Evolutionary conservation across 2,888 invertebrate species (phyloP).

Genomic region (Cordilura impudica): DNA sequence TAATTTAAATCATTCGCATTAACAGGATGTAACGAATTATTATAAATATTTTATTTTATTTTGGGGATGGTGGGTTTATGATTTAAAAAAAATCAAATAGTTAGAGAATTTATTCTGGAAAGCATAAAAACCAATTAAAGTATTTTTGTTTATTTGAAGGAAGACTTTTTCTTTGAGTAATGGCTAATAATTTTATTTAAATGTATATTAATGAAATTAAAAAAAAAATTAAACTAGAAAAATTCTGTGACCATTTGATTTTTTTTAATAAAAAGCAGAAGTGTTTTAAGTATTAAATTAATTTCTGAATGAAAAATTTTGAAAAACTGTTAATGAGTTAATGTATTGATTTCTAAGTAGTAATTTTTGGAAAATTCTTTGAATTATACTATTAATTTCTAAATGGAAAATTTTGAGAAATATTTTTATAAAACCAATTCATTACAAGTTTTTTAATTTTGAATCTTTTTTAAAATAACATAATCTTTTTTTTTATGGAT

Average conservation of each 20-base stretch:
- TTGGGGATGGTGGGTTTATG: background rate
- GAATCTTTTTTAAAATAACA: no score
- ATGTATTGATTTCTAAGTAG: no score
- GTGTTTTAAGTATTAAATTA: background rate
- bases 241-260: slow-evolving; percentile 41
- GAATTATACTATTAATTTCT: background rate
- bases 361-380: background rate
- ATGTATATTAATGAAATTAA: background rate
- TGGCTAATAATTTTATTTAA: no score
- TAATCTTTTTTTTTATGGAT: no score
- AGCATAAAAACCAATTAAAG: slow-evolving; percentile 24
- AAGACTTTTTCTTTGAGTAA: slow-evolving; percentile 34
- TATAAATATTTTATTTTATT: no score
- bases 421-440: background rate
- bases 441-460: no score
- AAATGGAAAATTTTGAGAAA: no score
- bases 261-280: slow-evolving; percentile 1
- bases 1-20: no score
- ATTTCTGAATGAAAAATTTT: background rate
- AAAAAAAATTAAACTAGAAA: background rate
- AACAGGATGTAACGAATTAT: no score
- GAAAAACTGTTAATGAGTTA: no score
- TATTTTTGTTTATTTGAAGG: slow-evolving; percentile 35
- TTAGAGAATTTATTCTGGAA: background rate
- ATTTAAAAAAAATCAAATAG: background rate